A percentile compares a stretch with the other conserved stretches of the same genome.
These are phyloP conservation scores for Aotus griseimembra DNA, from an alignment of 2,797 vertebrate genomes.

Conservation along the genomic window DNA sequence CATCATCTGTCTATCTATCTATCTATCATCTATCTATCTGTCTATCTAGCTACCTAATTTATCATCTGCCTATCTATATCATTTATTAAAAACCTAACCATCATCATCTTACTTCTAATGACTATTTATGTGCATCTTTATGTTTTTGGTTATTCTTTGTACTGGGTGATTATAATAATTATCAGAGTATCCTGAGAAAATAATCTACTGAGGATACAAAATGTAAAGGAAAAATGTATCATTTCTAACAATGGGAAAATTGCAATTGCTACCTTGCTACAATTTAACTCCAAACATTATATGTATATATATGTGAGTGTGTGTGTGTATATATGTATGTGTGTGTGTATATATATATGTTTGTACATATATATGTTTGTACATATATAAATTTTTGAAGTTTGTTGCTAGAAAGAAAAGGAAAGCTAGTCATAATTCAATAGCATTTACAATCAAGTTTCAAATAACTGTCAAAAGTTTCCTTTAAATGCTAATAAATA, in stretches of 20 bases:
- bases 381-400: too few relatives aligned
- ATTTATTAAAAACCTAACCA: not conserved
- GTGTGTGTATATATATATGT: too few relatives aligned
- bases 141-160: not conserved
- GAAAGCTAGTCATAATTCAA: slow-evolving; percentile 46
- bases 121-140: not conserved
- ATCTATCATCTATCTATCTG: too few relatives aligned
- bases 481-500: slow-evolving; percentile 80
- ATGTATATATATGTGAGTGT: too few relatives aligned
- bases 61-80: not conserved
- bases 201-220: not conserved
- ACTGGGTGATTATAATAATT: not conserved
- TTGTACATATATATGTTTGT: too few relatives aligned
- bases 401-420: slow-evolving; percentile 44
- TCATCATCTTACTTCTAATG: not conserved
- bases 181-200: not conserved
- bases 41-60: too few relatives aligned
- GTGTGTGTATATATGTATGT: too few relatives aligned
- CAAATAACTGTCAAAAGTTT: slow-evolving; percentile 78
- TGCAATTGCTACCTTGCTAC: not conserved
- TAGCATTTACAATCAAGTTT: slow-evolving; percentile 73
- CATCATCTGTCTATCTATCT: too few relatives aligned
- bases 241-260: not conserved
- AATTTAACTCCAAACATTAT: not conserved
- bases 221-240: not conserved